Conservation (phyloP, 2,113 vertebrate species). For the Prietella phreatophila region DNA sequence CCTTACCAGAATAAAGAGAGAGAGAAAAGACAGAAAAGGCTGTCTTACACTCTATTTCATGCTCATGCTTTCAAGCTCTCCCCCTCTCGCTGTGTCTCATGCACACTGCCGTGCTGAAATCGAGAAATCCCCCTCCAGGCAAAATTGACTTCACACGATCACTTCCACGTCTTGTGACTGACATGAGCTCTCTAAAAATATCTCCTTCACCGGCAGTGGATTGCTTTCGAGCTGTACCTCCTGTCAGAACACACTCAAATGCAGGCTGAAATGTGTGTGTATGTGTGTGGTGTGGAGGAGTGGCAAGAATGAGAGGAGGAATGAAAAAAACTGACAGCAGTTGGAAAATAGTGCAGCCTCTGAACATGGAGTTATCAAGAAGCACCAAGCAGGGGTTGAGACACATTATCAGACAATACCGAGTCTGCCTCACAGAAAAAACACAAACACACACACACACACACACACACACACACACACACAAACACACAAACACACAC, state of each 20-base stretch:
- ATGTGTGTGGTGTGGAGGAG: slow-evolving; percentile 27
- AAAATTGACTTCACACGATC: slow-evolving; percentile 67
- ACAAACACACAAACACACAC: slow-evolving; percentile 20
- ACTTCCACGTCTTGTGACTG: slow-evolving; percentile 60
- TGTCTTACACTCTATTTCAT: slow-evolving; percentile 36
- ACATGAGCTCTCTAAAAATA: slow-evolving; percentile 67
- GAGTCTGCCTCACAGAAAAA: slow-evolving; percentile 41
- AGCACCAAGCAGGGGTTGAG: slow-evolving; percentile 50
- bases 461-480: slow-evolving; percentile 16
- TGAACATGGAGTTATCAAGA: slow-evolving; percentile 54
- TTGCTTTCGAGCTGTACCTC: slow-evolving; percentile 55
- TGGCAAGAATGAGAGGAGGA: slow-evolving; percentile 22
- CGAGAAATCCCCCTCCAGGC: slow-evolving; percentile 63
- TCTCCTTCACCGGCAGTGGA: slow-evolving; percentile 55
- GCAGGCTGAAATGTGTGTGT: slow-evolving; percentile 35
- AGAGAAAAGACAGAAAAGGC: slow-evolving; percentile 32
- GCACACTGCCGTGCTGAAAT: slow-evolving; percentile 60
- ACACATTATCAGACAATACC: slow-evolving; percentile 55
- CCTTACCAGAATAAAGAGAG: slow-evolving; percentile 52
- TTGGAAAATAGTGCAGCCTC: slow-evolving; percentile 35
- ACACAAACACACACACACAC: slow-evolving; percentile 26
- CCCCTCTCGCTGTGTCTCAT: slow-evolving; percentile 49
- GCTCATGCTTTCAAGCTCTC: slow-evolving; percentile 25
- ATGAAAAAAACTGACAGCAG: slow-evolving; percentile 36
- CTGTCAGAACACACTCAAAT: slow-evolving; percentile 51